Conservation (phyloP, 2,888 invertebrate species). For the Clunio marinus region DNA sequence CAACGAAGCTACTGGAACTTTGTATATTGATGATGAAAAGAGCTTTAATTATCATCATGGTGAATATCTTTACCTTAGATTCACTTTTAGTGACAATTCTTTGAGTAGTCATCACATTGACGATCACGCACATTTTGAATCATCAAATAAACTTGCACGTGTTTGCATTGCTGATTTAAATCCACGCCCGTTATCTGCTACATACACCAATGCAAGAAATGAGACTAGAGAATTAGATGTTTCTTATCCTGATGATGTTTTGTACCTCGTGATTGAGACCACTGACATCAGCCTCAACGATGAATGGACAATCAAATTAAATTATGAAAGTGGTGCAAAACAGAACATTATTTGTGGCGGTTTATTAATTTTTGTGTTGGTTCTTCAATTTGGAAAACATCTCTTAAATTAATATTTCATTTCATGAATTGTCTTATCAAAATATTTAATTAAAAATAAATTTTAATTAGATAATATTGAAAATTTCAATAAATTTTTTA, state of each 20-base stretch:
- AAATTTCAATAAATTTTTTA: too few species aligned
- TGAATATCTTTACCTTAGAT: background rate
- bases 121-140: background rate
- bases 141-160: background rate
- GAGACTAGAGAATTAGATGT: background rate
- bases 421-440: too few species aligned
- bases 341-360: background rate
- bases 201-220: background rate
- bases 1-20: slow-evolving; percentile 61
- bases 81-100: background rate
- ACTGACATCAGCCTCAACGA: background rate
- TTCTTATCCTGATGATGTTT: background rate
- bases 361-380: too few species aligned
- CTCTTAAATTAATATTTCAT: too few species aligned
- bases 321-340: background rate
- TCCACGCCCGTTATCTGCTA: background rate
- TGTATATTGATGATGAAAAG: slow-evolving; percentile 84
- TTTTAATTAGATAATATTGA: too few species aligned
- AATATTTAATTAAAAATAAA: too few species aligned
- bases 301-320: background rate
- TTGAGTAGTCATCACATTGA: background rate
- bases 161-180: background rate
- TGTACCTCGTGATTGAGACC: background rate
- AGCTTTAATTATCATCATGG: slow-evolving; percentile 64
- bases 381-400: too few species aligned